Conservation (phyloP, 2,888 invertebrate species). For the Lasioglossum villosulum region DNA sequence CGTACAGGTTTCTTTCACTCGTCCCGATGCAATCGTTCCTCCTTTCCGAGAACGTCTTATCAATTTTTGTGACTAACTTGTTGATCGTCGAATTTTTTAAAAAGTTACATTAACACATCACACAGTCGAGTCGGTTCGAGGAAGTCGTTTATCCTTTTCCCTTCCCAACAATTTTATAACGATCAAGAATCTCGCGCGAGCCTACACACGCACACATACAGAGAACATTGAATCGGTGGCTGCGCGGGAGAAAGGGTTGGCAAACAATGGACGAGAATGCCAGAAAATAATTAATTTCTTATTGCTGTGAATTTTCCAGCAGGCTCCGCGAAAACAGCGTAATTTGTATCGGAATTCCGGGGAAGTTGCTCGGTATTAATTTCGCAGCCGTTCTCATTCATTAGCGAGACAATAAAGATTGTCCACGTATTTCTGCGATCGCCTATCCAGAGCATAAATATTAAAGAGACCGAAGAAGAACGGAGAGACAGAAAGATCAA, state of each 20-base stretch:
- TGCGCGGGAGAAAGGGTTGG: background rate
- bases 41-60: background rate
- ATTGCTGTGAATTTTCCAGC: background rate
- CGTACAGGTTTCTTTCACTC: background rate
- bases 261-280: background rate
- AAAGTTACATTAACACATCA: background rate
- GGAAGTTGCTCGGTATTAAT: background rate
- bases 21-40: background rate
- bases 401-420: conserved; percentile 19
- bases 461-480: background rate
- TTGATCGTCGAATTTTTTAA: too few relatives aligned
- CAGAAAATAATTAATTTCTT: background rate
- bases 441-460: background rate
- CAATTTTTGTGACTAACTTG: background rate
- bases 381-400: conserved; percentile 16
- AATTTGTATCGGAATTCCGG: conserved; percentile 3
- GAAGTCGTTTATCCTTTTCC: too few relatives aligned
- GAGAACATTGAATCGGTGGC: background rate
- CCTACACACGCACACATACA: background rate
- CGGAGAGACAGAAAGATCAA: background rate
- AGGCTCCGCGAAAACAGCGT: background rate
- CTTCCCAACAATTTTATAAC: background rate
- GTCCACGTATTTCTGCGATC: background rate
- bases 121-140: background rate
- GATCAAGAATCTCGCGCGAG: background rate